These are phyloP conservation scores for Clarias gariepinus DNA, from an alignment of 2,113 vertebrate species.

Conservation along the genomic window DNA sequence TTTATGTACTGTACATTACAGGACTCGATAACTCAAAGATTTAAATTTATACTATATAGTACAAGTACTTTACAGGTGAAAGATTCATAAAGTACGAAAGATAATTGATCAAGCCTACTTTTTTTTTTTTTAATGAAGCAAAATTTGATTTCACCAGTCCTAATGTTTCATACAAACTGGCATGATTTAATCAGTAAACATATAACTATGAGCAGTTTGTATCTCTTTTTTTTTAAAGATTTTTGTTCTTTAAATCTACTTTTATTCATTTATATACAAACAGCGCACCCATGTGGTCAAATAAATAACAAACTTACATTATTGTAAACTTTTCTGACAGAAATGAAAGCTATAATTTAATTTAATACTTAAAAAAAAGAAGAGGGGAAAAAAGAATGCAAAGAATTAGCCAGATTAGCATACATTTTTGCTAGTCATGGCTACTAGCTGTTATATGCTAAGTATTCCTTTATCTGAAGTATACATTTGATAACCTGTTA, in stretches of 20 bases:
- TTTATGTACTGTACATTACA: neutral
- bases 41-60: neutral
- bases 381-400: neutral
- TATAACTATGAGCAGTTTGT: neutral
- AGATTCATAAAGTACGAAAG: neutral
- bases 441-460: neutral
- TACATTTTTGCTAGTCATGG: neutral
- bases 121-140: neutral
- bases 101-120: neutral
- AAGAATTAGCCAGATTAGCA: neutral
- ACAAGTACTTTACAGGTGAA: neutral
- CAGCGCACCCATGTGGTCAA: slow-evolving; percentile 35
- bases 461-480: neutral
- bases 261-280: neutral
- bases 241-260: neutral
- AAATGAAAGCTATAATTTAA: neutral
- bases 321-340: neutral
- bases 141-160: neutral
- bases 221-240: neutral
- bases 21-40: neutral
- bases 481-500: too few relatives aligned
- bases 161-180: neutral
- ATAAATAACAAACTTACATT: neutral
- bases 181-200: neutral
- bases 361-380: neutral